These are phyloP conservation scores for Diplodus sargus DNA, from an alignment of 2,797 vertebrate genomes.

Conservation along the genomic window DNA sequence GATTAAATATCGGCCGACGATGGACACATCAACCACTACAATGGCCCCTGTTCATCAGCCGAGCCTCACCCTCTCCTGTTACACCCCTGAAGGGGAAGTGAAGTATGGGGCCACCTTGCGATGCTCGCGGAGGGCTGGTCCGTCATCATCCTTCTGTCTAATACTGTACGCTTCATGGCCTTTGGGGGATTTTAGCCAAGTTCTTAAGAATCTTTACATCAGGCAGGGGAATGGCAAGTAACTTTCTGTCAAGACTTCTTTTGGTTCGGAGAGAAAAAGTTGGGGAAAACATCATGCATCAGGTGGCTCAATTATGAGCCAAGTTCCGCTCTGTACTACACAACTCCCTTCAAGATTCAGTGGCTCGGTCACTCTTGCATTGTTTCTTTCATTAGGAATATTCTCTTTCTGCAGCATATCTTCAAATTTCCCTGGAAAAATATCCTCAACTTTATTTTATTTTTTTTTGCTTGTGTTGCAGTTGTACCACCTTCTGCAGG, in stretches of 20 bases:
- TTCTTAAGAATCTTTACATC: slow-evolving; percentile 34
- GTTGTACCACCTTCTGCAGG: slow-evolving; percentile 61
- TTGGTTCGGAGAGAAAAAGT: slow-evolving; percentile 18
- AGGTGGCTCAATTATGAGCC: neutral
- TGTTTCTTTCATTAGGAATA: slow-evolving; percentile 20
- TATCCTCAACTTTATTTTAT: slow-evolving; percentile 52
- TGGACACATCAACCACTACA: slow-evolving; percentile 82
- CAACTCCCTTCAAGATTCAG: neutral
- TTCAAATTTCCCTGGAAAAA: slow-evolving; percentile 43
- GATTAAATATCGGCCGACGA: slow-evolving; percentile 84
- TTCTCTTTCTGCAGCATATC: slow-evolving; percentile 17
- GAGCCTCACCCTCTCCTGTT: slow-evolving; percentile 52
- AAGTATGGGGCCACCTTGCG: slow-evolving; percentile 63
- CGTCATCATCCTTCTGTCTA: slow-evolving; percentile 46
- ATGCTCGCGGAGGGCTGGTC: slow-evolving; percentile 41
- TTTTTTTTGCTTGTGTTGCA: slow-evolving; percentile 72
- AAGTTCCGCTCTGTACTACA: neutral
- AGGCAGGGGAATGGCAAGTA: slow-evolving; percentile 2
- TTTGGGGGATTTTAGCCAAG: slow-evolving; percentile 29
- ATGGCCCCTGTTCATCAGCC: slow-evolving; percentile 74
- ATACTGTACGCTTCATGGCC: slow-evolving; percentile 25
- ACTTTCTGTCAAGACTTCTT: slow-evolving; percentile 12
- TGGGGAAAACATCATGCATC: slow-evolving; percentile 8
- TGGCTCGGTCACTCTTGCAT: slow-evolving; percentile 23
- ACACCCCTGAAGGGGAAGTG: slow-evolving; percentile 59